phyloP scores from a whole-genome alignment of 1,140 invertebrate species.

The honey bee (Apis mellifera) region Amel_HAv3.1 CM009939.2:8574501-8575000 shows the following conservation, averaged over 20 bases:
- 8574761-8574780: not conserved
- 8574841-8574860: not conserved
- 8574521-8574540: no score
- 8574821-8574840: not conserved
- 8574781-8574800: not conserved
- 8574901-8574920: slow-evolving; percentile 21
- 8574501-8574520: not conserved
- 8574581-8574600: no score
- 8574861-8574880: not conserved
- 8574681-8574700: not conserved
- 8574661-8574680: no score
- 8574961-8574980: slow-evolving; percentile 51
- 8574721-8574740: no score
- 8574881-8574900: slow-evolving; percentile 21
- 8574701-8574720: not conserved
- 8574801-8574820: not conserved
- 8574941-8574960: slow-evolving; percentile 46
- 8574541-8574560: not conserved
- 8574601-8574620: no score
- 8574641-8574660: no score
- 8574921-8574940: slow-evolving; percentile 47
- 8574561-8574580: not conserved
- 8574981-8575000: slow-evolving; percentile 68
- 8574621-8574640: no score
- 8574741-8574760: not conserved